Percentiles rank a stretch among this genome's conserved stretches.
Conservation (phyloP, 2,888 invertebrate genomes). For the Exocentrus adspersus region DNA sequence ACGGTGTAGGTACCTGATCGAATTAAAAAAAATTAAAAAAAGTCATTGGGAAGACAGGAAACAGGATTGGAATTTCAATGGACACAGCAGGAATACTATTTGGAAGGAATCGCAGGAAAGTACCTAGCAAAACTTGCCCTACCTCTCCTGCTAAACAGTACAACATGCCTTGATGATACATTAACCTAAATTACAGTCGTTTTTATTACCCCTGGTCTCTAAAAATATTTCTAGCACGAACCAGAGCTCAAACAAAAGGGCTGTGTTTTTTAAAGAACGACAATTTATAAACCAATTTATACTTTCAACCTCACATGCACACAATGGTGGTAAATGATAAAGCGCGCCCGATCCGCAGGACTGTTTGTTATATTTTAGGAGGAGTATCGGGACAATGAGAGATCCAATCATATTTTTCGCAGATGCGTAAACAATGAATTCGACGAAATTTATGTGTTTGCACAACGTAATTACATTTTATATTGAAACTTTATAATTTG, state of each 20-base stretch:
- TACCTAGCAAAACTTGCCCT: too few species aligned
- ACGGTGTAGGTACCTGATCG: too few species aligned
- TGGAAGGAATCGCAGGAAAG: too few species aligned
- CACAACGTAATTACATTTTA: conserved; percentile 17
- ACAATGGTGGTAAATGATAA: conserved; percentile 56
- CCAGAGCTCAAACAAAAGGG: conserved; percentile 29
- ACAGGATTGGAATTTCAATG: too few species aligned
- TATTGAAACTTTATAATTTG: conserved; percentile 11
- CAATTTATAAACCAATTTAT: conserved; percentile 58
- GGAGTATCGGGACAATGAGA: conserved; percentile 25
- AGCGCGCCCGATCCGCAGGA: conserved; percentile 46
- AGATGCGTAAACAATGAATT: conserved; percentile 14
- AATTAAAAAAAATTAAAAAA: too few species aligned
- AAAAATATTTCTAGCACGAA: conserved; percentile 8
- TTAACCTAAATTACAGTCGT: too few species aligned
- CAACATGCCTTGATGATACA: too few species aligned
- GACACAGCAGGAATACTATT: too few species aligned
- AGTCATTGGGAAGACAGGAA: too few species aligned
- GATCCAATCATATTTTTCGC: conserved; percentile 22
- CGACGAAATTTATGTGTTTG: conserved; percentile 19
- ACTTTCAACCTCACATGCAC: conserved; percentile 54
- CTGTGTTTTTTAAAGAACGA: conserved; percentile 45
- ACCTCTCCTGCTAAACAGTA: too few species aligned
- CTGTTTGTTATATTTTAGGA: conserved; percentile 24
- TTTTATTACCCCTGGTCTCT: too few species aligned